Evolutionary conservation across 2,888 invertebrate genomes (phyloP), one percentile per base, ranked within the genome.

Genomic region (Hoplodrina blanda): DNA sequence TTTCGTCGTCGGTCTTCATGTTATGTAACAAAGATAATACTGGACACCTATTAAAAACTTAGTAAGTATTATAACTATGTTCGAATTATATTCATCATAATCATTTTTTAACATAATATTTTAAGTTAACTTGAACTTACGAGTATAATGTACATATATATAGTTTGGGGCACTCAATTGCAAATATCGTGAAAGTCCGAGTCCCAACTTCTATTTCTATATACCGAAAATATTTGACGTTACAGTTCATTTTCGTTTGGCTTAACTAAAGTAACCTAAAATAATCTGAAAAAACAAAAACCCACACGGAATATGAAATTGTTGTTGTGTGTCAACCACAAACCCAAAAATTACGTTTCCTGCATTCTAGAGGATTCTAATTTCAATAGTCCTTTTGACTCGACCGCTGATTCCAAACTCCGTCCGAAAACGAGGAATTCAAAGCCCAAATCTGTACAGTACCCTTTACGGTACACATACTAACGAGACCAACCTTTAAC

Each of bases 401-500:
- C 60, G n/a, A 62, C 57, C 60, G 59, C 66, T 62, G 69, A 79
- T 75, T 75, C 25, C 54, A 64, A 82, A 77, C 54, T 74, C 54
- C 61, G 55, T 44, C 53, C 44, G 78, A 70, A 75, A 54, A 69
- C 55, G 63, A 54, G 69, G 62, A 68, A 76, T 75, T 66, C 83
- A 64, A 69, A 81, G 52, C 61, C 66, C 25, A 73, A 65, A 72
- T 75, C 68, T 60, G 68, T 64, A 54, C 69, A 52, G 61, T 62
- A 71, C 67, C 83, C 76, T 81, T 76, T 67, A 52, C 59, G 55
- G 60, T 56, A 73, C 64, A 76, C 65, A 62, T 57, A 73, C 55
- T 74, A 72, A 83, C 78, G 65, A 70, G 67, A 69, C 68, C 65
- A 71, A 68, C 77, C 75, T 76, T 76, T 76, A 79, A 83, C 82